Evolutionary conservation across 2,113 vertebrate species (phyloP), one percentile per base, ranked within the genome.

Genomic region (Merops nubicus): DNA sequence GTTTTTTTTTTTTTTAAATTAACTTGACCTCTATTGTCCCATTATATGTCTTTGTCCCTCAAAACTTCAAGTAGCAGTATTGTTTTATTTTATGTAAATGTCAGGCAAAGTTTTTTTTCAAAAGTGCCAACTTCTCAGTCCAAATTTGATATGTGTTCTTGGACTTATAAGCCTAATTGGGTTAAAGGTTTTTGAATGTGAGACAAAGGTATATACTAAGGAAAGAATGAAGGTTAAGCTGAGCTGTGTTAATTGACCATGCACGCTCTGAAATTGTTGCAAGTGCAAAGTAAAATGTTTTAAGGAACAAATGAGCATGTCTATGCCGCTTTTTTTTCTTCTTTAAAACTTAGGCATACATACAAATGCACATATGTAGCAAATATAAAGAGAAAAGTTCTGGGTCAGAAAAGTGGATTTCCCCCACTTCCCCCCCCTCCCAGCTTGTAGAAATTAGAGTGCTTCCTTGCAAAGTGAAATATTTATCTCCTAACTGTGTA

Each of bases 121-220:
- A 8, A 79, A 90, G 50, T 74, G 57, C 42, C 17, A 70, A 48
- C 40, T 84, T 88, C 57, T 75, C 40, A 79, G 43, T 83, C 33
- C 20, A 34, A 34, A 34, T 84, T 43, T 69, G 43, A 69, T 77
- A 89, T 64, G 18, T 45, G 33, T n/a, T 79, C 14, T 80, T 83
- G 23, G 33, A 75, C 29, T 90, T 74, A 65, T 3, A 83, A 79
- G 67, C 56, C 50, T 69, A 80, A 85, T 20, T 57, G 16, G 21
- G 25, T 85, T 93, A 85, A 84, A 80, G 42, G 69, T 38, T 85
- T 95, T 88, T 93, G 64, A 91, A 77, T 47, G 25, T 74, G 54
- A 25, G n/a, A 57, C 43, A 81, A 88, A 75, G 48, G 36, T 91
- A 88, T 79, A 79, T 76, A 56, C n/a, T 85, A 81, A 76, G 75